Evolutionary conservation across 2,113 vertebrate species (phyloP), one percentile per base, ranked within the genome.

Genomic region (Xiphophorus hellerii): DNA sequence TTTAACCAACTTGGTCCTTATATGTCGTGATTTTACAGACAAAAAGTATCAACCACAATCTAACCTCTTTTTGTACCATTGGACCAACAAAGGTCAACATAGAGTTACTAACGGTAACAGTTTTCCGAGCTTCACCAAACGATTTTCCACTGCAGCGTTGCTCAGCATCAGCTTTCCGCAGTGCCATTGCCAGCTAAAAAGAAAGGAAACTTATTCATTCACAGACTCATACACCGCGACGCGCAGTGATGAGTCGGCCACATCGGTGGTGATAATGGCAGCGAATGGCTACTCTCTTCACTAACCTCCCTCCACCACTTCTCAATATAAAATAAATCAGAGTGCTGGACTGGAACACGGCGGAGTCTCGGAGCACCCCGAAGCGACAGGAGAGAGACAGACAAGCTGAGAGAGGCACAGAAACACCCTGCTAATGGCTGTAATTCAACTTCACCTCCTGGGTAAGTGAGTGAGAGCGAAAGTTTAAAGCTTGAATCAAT

Each of bases 401-500:
- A 29, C 39, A 69, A 66, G 66, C 62, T 20, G 29, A 72, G 77
- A 48, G 61, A 72, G 73, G 69, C 42, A 51, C 37, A 68, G 73
- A 78, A 74, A 67, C 48, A 62, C 71, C 62, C 0, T 74, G 33
- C 42, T 80, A 82, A 86, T 84, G 77, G 69, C 83, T 77, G 72
- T 81, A 84, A 78, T 84, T 86, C 74, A 86, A 78, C 83, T 71
- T 74, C 66, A 76, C 65, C 77, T 71, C 33, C 77, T 29, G 39
- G 51, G 65, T 69, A 84, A 84, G 74, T 84, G 82, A 82, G 67
- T 66, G 37, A 74, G 68, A 75, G 71, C 39, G 66, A 85, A 81
- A 64, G 70, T 88, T 83, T 81, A 73, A 81, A 73, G 76, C 64
- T 61, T 1, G 48, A 80, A 81, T 81, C 84, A 76, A 79, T 84